Base-by-base conservation (phyloP, 2,797 vertebrate species). In the Lutjanus campechanus region DNA sequence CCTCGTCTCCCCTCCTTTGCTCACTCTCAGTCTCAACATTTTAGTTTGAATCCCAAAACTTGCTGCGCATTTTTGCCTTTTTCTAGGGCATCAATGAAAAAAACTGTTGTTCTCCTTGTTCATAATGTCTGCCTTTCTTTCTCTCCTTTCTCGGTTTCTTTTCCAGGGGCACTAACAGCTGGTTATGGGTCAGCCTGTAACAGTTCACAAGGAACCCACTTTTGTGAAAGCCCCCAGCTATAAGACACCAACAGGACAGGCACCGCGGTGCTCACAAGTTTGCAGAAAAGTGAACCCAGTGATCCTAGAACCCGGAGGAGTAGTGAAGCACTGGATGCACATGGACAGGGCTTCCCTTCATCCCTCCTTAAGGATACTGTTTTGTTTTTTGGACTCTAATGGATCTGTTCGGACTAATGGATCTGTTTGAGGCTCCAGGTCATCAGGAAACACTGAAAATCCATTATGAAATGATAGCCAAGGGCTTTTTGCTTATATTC, bases 311-410 rank as follows among this genome's bases (percentile, higher is more conserved):
- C 51, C 49, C 3, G 51, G 77, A 49, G 22, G 69, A 84, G 80
- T 49, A 65, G 72, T 13, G 63, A 79, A 68, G 80, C 36, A 12
- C 67, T 91, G 92, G 91, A 69, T 94, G 91, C 92, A 93, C 92
- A 87, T 77, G 85, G 83, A 95, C 93, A 94, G 92, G 81, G 81
- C 83, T 70, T 87, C 76, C 86, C 91, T 93, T 94, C 84, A 91
- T 91, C 78, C 86, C 75, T 89, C n/a, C 89, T 83, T 65, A 76
- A 78, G 78, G 87, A 91, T 91, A 88, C 85, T 88, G 85, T 94
- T 92, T 92, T 77, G 84, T 88, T 91, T 85, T 85, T 83, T 22
- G 61, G 83, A 72, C 76, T 82, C 79, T 92, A 91, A 93, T 90
- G 90, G 90, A 90, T 89, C 76, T 25, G 81, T 89, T 89, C 83